Evolutionary conservation across 2,113 vertebrate genomes (phyloP).

Genomic region (Pipra filicauda): DNA sequence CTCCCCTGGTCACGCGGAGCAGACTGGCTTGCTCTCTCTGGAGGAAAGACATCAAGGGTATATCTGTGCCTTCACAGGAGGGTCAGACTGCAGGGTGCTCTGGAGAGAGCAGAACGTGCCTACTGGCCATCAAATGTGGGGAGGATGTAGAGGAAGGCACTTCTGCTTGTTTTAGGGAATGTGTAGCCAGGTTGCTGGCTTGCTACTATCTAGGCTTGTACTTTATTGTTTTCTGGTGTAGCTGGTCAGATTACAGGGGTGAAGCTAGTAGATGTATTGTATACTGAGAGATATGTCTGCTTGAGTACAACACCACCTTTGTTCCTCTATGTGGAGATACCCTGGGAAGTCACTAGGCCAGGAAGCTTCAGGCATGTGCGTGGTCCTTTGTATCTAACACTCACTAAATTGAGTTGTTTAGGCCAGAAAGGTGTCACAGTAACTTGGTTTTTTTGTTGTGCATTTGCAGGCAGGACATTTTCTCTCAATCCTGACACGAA

Average conservation of each 20-base stretch:
- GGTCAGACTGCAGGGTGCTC: rapidly evolving
- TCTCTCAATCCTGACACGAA: background rate
- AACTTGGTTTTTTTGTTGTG: background rate
- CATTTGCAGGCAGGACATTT: background rate
- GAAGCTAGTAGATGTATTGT: background rate
- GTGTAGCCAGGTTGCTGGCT: background rate
- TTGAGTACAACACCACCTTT: background rate
- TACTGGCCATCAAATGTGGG: background rate
- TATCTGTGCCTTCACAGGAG: background rate
- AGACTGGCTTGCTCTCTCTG: rapidly evolving
- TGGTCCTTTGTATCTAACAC: background rate
- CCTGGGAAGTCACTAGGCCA: background rate
- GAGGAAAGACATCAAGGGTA: background rate
- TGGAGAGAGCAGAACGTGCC: rapidly evolving
- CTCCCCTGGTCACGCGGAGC: rapidly evolving
- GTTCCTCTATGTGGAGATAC: background rate
- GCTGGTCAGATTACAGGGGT: background rate
- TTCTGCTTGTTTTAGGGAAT: background rate
- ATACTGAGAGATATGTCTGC: background rate
- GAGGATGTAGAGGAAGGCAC: background rate
- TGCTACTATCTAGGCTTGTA: background rate
- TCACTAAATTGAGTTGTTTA: background rate
- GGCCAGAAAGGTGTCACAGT: background rate
- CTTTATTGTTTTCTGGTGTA: background rate
- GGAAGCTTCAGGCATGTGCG: background rate